Conservation (phyloP, 2,888 invertebrate species). For the Pseudococcus jackbeardsleyi region DNA sequence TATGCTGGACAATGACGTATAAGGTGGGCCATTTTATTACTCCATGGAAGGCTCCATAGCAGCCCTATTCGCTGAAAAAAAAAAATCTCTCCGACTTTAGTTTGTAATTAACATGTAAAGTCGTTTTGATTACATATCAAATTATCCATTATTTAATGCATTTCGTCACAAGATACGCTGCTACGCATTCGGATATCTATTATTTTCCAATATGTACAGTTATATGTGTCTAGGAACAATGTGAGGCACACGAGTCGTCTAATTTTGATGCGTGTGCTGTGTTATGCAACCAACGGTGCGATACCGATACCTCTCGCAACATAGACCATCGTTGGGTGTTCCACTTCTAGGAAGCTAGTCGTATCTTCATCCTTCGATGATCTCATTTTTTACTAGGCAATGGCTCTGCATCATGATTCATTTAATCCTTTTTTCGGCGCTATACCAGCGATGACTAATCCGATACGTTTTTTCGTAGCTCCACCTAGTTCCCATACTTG, state of each 20-base stretch:
- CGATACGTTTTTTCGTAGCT: constrained; percentile 13
- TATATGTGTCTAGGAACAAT: not conserved
- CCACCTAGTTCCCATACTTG: constrained; percentile 30
- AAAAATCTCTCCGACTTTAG: not conserved
- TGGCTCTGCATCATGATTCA: not conserved
- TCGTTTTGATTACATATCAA: constrained; percentile 30
- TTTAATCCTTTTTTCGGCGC: constrained; percentile 33
- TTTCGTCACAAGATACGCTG: constrained; percentile 37
- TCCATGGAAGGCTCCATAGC: not conserved
- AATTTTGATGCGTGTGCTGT: not conserved
- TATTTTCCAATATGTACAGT: constrained; percentile 44
- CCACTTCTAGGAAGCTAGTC: constrained; percentile 20
- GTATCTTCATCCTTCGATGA: constrained; percentile 30
- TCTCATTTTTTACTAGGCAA: constrained; percentile 29
- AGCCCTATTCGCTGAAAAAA: not conserved
- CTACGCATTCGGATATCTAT: not conserved
- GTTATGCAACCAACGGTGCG: constrained; percentile 38
- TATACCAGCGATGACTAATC: constrained; percentile 21
- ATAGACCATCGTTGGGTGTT: constrained; percentile 31
- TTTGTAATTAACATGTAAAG: constrained; percentile 20
- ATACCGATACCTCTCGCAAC: constrained; percentile 34
- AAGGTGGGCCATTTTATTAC: not conserved
- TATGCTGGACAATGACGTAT: not conserved
- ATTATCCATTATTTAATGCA: constrained; percentile 9
- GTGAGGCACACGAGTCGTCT: not conserved